Evolutionary conservation across 2,797 vertebrate genomes (phyloP), one percentile per base, ranked within the genome.

Genomic region (Holocentrus rufus): DNA sequence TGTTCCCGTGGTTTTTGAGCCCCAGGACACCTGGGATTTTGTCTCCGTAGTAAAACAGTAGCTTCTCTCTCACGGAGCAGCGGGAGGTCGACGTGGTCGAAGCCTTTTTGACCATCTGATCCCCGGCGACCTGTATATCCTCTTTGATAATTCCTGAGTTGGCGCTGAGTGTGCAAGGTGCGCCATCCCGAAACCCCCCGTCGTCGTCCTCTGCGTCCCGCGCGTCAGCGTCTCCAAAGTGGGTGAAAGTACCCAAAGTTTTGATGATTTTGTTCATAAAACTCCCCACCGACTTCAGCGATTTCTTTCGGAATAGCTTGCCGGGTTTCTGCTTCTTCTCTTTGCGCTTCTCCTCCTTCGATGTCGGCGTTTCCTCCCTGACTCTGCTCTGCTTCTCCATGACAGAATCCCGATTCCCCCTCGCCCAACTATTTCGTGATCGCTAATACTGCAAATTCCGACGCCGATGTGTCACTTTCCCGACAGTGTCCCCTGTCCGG

Each of bases 1-100:
- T 98, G 94, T 99, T 98, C 7, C 97, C 97, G 90, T 97, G 97
- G 90, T 98, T 98, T 63, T 97, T 97, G 90, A 98, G 90, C 30
- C 97, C 97, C 86, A 95, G 91, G 0, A 95, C 96, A 0, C 96
- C 97, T 0, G 97, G 97, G 17, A 93, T 89, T 60, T 92, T 93
- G 4, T 94, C 93, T 3, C 92, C 94, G 74, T 88, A 93, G 8
- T 87, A 89, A 80, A 83, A 76, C 0, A 90, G 81, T 4, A 94
- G 85, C 30, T 90, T 90, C 1, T 94, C 93, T 61, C 87, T 87
- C 54, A 83, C 85, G 15, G 90, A 76, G 82, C 79, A 83, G 82
- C 91, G 65, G 73, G 89, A 70, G 0, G 80, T 82, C 0, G 87
- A 86, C 47, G 91, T 74, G 49, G 88, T 85, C 6, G 79, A 72